These are phyloP conservation scores for Oreochromis aureus DNA, from an alignment of 2,113 vertebrate genomes.

Conservation along the genomic window DNA sequence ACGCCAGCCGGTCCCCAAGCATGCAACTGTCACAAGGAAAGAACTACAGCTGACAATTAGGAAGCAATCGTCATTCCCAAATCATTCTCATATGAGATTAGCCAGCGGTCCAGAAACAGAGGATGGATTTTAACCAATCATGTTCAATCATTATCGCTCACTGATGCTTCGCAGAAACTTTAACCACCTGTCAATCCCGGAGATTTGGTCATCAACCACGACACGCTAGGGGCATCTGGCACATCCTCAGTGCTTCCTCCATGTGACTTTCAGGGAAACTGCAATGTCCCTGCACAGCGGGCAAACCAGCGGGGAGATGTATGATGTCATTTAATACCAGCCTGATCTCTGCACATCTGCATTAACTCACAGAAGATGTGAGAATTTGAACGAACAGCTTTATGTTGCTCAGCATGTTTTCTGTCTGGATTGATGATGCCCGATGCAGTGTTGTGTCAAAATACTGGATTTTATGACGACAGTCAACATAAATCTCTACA, in stretches of 20 bases:
- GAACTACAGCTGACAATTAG: slow-evolving; percentile 19
- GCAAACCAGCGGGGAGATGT: background rate
- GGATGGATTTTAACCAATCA: background rate
- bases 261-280: background rate
- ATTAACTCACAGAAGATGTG: background rate
- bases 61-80: background rate
- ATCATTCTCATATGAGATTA: background rate
- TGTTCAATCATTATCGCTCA: slow-evolving; percentile 6
- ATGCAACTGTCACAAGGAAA: background rate
- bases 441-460: background rate
- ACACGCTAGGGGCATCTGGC: background rate
- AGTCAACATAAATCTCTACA: background rate
- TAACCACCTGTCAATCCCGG: slow-evolving; percentile 16
- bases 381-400: background rate
- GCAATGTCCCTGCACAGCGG: background rate
- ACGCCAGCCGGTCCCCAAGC: background rate
- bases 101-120: background rate
- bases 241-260: background rate
- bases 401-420: background rate
- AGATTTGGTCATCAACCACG: background rate
- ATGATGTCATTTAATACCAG: background rate
- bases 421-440: background rate
- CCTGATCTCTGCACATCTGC: background rate
- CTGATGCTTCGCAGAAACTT: slow-evolving; percentile 46
- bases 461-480: background rate